Percentiles rank a stretch among this genome's conserved stretches.
Evolutionary conservation across 2,113 vertebrate genomes (phyloP).

Genomic region (Amblyopsis rosae): DNA sequence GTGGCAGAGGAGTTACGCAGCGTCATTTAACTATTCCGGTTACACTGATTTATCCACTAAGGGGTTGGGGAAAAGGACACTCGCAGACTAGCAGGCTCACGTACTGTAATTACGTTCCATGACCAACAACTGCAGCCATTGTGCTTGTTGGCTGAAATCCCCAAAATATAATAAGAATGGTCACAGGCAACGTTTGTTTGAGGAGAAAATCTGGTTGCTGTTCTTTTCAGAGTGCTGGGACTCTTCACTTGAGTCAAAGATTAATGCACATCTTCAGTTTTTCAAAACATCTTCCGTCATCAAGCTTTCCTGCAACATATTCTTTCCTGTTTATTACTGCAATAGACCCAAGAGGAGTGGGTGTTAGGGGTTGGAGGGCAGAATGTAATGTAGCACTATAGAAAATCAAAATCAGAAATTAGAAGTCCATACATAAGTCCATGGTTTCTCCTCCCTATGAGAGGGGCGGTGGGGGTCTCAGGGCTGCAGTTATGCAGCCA

Average conservation of each 20-base stretch:
- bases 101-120: neutral
- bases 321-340: neutral
- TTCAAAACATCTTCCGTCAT: too few species aligned
- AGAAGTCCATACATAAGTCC: conserved; percentile 75
- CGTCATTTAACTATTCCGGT: neutral
- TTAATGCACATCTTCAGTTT: too few species aligned
- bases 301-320: conserved; percentile 18
- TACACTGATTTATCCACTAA: conserved; percentile 5
- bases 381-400: conserved; percentile 58
- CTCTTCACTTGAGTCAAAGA: conserved; percentile 7
- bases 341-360: conserved; percentile 31
- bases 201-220: neutral
- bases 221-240: conserved; percentile 23
- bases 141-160: conserved; percentile 6
- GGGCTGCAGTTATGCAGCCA: conserved; percentile 53
- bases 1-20: conserved; percentile 1
- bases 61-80: conserved; percentile 14
- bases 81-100: conserved; percentile 13
- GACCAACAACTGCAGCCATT: conserved; percentile 2
- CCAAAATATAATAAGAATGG: conserved; percentile 4
- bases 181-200: neutral
- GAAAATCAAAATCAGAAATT: conserved; percentile 69
- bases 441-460: conserved; percentile 50
- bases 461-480: conserved; percentile 48
- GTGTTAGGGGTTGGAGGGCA: conserved; percentile 1